Evolutionary conservation across 1,140 invertebrate genomes (phyloP), one percentile per base, ranked within the genome.

Genomic region (Drosophila mauritiana): DNA sequence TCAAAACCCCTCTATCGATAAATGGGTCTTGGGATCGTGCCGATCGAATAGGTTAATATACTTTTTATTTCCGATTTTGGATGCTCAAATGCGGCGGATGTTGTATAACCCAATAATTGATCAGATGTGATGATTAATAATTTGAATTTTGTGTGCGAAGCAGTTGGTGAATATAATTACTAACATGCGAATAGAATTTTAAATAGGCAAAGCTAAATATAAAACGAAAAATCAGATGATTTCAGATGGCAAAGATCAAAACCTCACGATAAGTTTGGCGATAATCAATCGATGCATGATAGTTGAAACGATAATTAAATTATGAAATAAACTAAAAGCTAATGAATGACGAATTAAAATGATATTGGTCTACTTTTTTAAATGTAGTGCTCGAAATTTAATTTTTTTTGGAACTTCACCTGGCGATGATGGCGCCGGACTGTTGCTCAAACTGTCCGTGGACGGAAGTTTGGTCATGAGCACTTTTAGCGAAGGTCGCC

Each of bases 401-500:
- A 63, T 25, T 63, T 74, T 25, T 12, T 36, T 65, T 45, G 20
- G 48, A 81, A 89, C 85, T 89, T 92, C 92, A 93, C 93, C 93
- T 92, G 93, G 93, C 80, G 93, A 93, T 82, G 92, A 92, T 75
- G 93, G 93, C 86, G 92, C 92, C 65, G 93, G 93, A 80, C 93
- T 94, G 85, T 93, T 93, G 85, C 90, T 93, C 72, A 94, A 91
- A 73, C 93, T 93, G 82, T 94, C 93, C 78, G 84, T 93, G 61
- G 93, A 94, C 56, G 93, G 93, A 65, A 93, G 91, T 92, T 93
- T 94, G 59, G 93, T 92, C 73, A 93, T 77, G 39, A 93, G 91
- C 53, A 92, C 86, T 85, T 92, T 91, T 45, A 91, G 80, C 67
- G 91, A 92, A 68, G 91, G 84, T 77, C 86, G 90, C 68, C 91